Evolutionary conservation across 2,113 vertebrate species (phyloP), one percentile per base, ranked within the genome.

Genomic region (Nyctibius bracteatus): DNA sequence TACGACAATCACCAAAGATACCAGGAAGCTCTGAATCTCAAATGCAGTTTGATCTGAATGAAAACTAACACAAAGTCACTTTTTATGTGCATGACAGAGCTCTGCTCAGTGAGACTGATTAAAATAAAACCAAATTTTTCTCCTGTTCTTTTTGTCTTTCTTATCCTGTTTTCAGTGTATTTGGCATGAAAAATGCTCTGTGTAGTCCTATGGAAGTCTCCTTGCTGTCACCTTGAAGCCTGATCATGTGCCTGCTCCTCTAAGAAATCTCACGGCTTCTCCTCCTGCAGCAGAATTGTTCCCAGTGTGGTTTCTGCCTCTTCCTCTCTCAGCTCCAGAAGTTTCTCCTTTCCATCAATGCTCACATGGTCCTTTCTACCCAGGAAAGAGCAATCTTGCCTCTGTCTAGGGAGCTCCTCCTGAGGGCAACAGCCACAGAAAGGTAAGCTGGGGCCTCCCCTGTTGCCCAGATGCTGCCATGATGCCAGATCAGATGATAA

Each of bases 321-420:
- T 92, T 73, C n/a, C 12, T 70, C 19, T 14, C 8, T 67, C n/a
- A 58, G 17, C 46, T 90, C 22, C 37, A 66, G 25, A 71, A 71
- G 41, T 16, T 67, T 71, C 35, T 79, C 14, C 27, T 10, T 62
- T 46, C 39, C 39, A 52, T 0, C 0, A 67, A 51, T 0, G 1
- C 44, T 59, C 33, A 52, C 0, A n/a, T n/a, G n/a, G n/a, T n/a
- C n/a, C n/a, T 57, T 2, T 31, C 14, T 86, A 12, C 37, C 18
- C 23, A 55, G 39, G 17, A 63, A 72, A 75, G 27, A 59, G 30
- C 27, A 72, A 51, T 18, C 30, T 63, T n/a, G 28, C 24, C 6
- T 51, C 24, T 67, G 30, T 6, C 47, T 49, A 10, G 5, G 5
- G 43, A 78, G 46, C 5, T 67, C 7, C 15, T 75, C 57, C 43